Evolutionary conservation across 2,888 invertebrate genomes (phyloP).

Genomic region (Hipparchia semele): DNA sequence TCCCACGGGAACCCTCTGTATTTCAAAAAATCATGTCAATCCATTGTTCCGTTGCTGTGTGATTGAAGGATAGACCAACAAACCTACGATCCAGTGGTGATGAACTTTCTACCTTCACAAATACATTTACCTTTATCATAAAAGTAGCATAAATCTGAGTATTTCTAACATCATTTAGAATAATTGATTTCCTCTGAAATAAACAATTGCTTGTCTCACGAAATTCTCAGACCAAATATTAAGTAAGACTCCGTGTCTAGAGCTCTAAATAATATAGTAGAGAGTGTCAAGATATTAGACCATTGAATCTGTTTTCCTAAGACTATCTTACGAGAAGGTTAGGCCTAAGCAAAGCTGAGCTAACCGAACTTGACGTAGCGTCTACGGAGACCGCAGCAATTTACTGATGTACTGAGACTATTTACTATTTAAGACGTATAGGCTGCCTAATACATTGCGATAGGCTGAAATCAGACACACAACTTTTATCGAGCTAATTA

Average conservation of each 20-base stretch:
- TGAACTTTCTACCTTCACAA: too few relatives aligned
- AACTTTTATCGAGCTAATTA: too few relatives aligned
- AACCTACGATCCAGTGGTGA: too few relatives aligned
- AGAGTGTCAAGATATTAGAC: conserved; percentile 8
- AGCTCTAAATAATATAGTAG: conserved; percentile 5
- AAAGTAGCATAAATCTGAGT: too few relatives aligned
- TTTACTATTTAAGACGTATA: not conserved
- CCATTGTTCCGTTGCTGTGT: too few relatives aligned
- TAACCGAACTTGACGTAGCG: conserved; percentile 16
- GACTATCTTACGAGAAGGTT: not conserved
- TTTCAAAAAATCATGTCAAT: too few relatives aligned
- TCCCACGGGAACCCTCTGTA: too few relatives aligned
- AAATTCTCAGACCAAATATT: not conserved
- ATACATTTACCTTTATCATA: too few relatives aligned
- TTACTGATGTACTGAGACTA: conserved; percentile 5
- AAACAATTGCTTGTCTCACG: not conserved
- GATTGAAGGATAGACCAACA: too few relatives aligned
- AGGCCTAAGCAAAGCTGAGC: conserved; percentile 16
- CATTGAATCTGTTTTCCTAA: conserved; percentile 10
- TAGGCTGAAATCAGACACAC: not conserved
- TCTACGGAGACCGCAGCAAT: conserved; percentile 4
- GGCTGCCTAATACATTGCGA: not conserved
- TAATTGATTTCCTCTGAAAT: not conserved
- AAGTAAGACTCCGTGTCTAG: not conserved
- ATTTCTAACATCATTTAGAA: not conserved